Evolutionary conservation across 2,797 vertebrate genomes (phyloP), one percentile per base, ranked within the genome.

Genomic region (Halcyon leucocephala): DNA sequence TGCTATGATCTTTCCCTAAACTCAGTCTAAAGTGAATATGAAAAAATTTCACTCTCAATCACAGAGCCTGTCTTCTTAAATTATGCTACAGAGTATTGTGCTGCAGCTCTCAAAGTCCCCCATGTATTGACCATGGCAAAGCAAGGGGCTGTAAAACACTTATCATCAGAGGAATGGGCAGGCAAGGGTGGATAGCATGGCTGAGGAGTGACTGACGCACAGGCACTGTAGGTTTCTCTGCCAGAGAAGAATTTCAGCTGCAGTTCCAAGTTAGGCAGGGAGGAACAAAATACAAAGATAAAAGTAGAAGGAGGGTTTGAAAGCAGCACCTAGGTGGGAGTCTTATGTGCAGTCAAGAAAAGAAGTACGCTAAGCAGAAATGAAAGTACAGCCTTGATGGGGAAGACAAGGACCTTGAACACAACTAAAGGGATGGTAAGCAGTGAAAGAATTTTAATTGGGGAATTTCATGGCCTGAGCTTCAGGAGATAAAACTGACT

Each of bases 361-460:
- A 62, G 76, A 39, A 54, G 39, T 66, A 74, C 20, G 49, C 57
- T 58, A 94, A 81, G 80, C 51, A 82, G 72, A 93, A 95, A 95
- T 78, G 37, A 96, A 95, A 95, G 94, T 19, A 54, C 4, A 79
- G 76, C 69, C 79, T 70, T 78, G 41, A 72, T 95, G 46, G 46
- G 49, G 46, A 90, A 90, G 95, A 96, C 62, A 87, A 91, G 65
- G 66, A 74, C 79, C 69, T 88, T 91, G 70, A 96, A 84, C 73
- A 77, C 0, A 5, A 70, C 80, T 85, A 95, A 96, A 81, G 42
- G 46, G 62, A 88, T 67, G 9, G 72, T 90, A 96, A 73, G 76
- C 54, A 82, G 70, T 48, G 93, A 77, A 86, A 95, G 55, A 91
- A 93, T 91, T 94, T 95, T 96, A 96, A 97, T 95, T 97, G 95